Base-by-base conservation (phyloP, 1,140 invertebrate genomes). In the Aphidius gifuensis region DNA sequence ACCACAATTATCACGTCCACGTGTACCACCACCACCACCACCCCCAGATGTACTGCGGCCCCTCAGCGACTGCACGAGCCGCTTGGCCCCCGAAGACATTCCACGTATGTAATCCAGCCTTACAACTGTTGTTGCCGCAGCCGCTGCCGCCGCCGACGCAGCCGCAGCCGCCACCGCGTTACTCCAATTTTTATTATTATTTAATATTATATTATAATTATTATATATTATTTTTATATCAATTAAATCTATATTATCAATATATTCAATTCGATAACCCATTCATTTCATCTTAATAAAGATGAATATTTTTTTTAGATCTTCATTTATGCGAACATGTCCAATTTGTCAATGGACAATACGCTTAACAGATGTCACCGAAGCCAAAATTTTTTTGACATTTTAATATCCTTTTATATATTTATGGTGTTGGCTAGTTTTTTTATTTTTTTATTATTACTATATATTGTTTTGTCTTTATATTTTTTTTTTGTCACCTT, bases 31-130 rank as follows among this genome's bases (percentile, higher is more conserved):
- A 56, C 75, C 80, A 9, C 75, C 77, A 64, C 77, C 79, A 64
- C 23, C 23, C 23, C 23, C 23, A 32, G 23, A 32, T 32, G 23
- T 32, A 32, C 23, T 32, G 23, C 80, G 81, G 71, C 83, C 81
- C 67, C 86, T 81, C 79, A 87, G 82, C 79, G 85, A 87, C 81
- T 88, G 82, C 71, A 88, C 85, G 78, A 87, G 82, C 74, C 86
- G 82, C 83, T 87, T 87, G 75, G 86, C 86, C 79, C 86, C 85
- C 73, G 85, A 87, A 74, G 78, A 79, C 80, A 79, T 82, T 76
- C 74, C 79, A 76, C 79, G 78, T 53, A 80, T 71, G 69, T 80
- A 78, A 79, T 80, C 78, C 77, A 80, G 77, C 71, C 74, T 77
- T 75, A 68, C 75, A 65, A 62, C 65, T 49, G 68, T 64, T 47